Conservation (phyloP, 2,797 vertebrate genomes). For the Squalus acanthias region DNA sequence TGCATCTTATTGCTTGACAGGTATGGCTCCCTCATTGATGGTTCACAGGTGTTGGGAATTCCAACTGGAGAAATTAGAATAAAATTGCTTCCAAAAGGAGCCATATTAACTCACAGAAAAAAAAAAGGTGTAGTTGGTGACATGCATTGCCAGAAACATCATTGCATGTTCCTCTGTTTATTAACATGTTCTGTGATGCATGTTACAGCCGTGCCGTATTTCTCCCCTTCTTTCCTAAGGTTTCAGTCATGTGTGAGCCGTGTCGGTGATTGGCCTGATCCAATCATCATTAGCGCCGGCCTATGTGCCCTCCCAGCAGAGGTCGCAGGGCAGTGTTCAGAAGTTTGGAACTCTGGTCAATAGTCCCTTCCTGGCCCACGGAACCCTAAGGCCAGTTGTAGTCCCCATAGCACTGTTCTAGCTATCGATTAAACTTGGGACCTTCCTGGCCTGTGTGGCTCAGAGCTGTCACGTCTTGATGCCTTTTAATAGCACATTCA, state of each 20-base stretch:
- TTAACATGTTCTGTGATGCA: neutral
- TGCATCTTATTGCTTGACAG: too few relatives aligned
- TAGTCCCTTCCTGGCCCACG: neutral
- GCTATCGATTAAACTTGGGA: too few relatives aligned
- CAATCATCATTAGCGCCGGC: neutral
- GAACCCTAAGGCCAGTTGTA: too few relatives aligned
- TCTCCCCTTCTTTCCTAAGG: neutral
- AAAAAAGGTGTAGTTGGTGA: neutral
- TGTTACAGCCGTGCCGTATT: neutral
- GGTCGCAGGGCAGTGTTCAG: neutral
- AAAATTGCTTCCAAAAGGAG: neutral
- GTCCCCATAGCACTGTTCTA: too few relatives aligned
- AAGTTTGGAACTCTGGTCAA: neutral
- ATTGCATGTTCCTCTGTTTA: neutral
- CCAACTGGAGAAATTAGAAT: neutral
- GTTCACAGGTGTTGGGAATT: neutral
- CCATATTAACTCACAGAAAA: neutral
- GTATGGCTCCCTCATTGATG: too few relatives aligned
- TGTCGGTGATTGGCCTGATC: neutral
- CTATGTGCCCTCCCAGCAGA: too few relatives aligned
- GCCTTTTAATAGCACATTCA: neutral
- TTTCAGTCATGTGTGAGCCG: neutral
- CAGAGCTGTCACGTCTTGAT: neutral
- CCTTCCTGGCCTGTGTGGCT: neutral
- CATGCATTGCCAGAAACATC: neutral